Percentiles rank a stretch among this genome's conserved stretches.
phyloP scores from a whole-genome alignment of 2,888 invertebrate genomes.

The Ophion costatus region DNA sequence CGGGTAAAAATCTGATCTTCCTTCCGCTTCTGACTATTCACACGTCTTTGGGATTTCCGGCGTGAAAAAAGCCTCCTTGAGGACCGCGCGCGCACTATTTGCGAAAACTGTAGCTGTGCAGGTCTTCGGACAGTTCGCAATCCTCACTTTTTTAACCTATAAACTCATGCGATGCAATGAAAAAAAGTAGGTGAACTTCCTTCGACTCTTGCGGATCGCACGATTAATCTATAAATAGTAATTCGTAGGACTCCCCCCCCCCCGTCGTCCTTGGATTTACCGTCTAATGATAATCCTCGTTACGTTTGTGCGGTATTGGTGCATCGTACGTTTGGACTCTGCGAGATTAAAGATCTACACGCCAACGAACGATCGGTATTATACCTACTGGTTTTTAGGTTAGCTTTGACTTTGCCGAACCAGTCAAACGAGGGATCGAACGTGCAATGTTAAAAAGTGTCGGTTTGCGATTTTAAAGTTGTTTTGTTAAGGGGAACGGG shows the following conservation, averaged over 20 bases:
- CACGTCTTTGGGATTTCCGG: slow-evolving; percentile 39
- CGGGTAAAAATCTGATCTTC: slow-evolving; percentile 38
- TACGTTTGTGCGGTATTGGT: slow-evolving; percentile 63
- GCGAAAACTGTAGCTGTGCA: slow-evolving; percentile 23
- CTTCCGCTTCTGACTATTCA: slow-evolving; percentile 18
- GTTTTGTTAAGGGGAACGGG: background rate
- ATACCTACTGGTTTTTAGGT: background rate
- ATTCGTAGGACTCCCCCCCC: slow-evolving; percentile 15
- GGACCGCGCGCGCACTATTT: slow-evolving; percentile 22
- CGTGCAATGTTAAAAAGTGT: background rate
- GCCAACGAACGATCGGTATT: background rate
- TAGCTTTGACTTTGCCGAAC: background rate
- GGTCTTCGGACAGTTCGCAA: slow-evolving; percentile 3
- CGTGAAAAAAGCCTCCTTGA: slow-evolving; percentile 33
- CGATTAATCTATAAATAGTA: slow-evolving; percentile 27
- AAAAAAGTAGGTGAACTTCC: background rate
- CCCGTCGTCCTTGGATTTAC: background rate
- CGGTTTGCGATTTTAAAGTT: background rate
- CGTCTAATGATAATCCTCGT: slow-evolving; percentile 25
- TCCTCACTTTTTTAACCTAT: background rate
- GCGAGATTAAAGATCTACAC: background rate
- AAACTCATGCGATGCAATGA: slow-evolving; percentile 13
- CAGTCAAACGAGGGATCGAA: background rate
- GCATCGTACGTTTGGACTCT: slow-evolving; percentile 40
- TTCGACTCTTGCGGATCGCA: slow-evolving; percentile 10